Percentiles rank a stretch among this genome's conserved stretches.
These are phyloP conservation scores for Pelobates fuscus DNA, from an alignment of 2,113 vertebrate genomes.

Conservation along the genomic window DNA sequence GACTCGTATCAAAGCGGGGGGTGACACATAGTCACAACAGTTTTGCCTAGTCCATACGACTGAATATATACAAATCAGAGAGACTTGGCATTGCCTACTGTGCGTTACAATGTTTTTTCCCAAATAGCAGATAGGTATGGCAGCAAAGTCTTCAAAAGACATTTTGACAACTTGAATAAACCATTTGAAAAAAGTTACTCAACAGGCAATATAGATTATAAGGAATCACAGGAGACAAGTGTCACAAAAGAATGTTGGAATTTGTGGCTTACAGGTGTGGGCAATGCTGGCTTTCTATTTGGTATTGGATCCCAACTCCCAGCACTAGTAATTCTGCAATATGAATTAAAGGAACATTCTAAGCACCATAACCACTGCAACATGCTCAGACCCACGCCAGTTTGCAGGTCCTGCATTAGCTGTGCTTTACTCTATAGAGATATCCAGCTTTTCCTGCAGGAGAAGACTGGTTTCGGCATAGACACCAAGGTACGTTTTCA, in stretches of 20 bases:
- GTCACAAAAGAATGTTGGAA: neutral
- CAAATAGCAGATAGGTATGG: neutral
- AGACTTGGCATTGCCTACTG: neutral
- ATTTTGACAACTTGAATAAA: conserved; percentile 17
- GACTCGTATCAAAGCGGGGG: conserved; percentile 25
- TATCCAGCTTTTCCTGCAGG: too few relatives aligned
- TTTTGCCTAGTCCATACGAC: conserved; percentile 1
- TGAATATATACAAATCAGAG: conserved; percentile 28
- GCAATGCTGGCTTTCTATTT: too few relatives aligned
- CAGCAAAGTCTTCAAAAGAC: neutral
- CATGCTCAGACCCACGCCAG: too few relatives aligned
- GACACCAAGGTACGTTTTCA: too few relatives aligned
- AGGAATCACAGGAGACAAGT: neutral
- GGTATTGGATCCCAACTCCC: too few relatives aligned
- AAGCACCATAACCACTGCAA: too few relatives aligned
- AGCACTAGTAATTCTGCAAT: neutral
- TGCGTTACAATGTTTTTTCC: neutral
- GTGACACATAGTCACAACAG: neutral
- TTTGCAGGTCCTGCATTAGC: too few relatives aligned
- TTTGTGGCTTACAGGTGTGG: neutral
- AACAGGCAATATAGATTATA: neutral
- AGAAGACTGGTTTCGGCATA: too few relatives aligned
- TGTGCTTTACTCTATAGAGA: too few relatives aligned
- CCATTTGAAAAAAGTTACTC: conserved; percentile 55
- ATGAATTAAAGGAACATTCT: too few relatives aligned